phyloP scores from a whole-genome alignment of 1,140 invertebrate genomes.

The Dreissena polymorpha region DNA sequence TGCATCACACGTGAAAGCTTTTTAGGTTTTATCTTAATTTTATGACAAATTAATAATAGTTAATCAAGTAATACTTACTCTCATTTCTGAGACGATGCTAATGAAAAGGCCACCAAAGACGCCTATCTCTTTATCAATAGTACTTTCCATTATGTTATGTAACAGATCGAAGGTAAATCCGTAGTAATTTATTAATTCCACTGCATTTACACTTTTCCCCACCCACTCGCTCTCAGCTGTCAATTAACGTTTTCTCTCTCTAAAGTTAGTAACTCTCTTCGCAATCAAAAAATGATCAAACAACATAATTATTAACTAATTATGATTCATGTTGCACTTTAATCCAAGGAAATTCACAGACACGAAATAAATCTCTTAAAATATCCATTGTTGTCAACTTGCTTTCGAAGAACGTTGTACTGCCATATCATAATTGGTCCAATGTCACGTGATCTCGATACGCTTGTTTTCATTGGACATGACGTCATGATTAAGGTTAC shows the following conservation, averaged over 20 bases:
- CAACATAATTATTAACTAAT: neutral
- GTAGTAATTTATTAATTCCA: slow-evolving; percentile 1
- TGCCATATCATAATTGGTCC: neutral
- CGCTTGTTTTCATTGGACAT: too few relatives aligned
- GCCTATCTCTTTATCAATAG: slow-evolving; percentile 42
- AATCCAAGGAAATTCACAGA: neutral
- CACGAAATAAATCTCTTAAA: slow-evolving; percentile 4
- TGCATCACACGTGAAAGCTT: too few relatives aligned
- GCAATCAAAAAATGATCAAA: neutral
- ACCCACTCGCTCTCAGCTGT: neutral
- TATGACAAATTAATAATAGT: too few relatives aligned
- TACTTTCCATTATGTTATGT: slow-evolving; percentile 17
- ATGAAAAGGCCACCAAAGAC: slow-evolving; percentile 47
- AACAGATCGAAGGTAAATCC: slow-evolving; percentile 35
- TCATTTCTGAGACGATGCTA: slow-evolving; percentile 37
- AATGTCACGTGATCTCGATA: neutral
- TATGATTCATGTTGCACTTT: neutral
- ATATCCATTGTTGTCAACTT: neutral
- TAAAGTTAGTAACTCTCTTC: neutral
- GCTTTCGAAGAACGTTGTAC: neutral
- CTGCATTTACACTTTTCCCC: neutral
- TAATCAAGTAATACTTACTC: slow-evolving; percentile 25
- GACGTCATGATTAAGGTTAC: too few relatives aligned
- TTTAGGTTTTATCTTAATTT: too few relatives aligned
- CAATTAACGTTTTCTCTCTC: neutral